These are phyloP conservation scores for Nasonia giraulti DNA, from an alignment of 1,140 invertebrate species.

Conservation along the genomic window DNA sequence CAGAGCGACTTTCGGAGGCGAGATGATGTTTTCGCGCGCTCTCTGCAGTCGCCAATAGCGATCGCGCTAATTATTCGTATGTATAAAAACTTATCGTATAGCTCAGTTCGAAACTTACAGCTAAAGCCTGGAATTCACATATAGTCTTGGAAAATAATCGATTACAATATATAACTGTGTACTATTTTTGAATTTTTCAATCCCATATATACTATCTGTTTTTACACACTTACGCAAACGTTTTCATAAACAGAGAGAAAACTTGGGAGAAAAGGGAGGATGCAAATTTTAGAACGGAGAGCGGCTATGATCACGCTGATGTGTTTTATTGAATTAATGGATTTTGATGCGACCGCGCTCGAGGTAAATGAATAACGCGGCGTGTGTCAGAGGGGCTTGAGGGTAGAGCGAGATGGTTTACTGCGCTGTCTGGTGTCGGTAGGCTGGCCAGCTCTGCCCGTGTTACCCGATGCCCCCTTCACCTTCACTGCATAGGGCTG, in stretches of 20 bases:
- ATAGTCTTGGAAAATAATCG: constrained; percentile 6
- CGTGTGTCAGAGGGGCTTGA: background rate
- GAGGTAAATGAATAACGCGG: background rate
- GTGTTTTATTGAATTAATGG: background rate
- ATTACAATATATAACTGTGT: background rate
- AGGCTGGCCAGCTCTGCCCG: constrained; percentile 58
- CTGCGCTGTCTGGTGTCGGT: constrained; percentile 42
- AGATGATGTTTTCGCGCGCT: constrained; percentile 10
- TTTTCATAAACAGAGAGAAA: too few relatives aligned
- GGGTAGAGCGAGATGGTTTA: constrained; percentile 42
- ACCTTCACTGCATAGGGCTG: constrained; percentile 65
- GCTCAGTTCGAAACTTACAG: background rate
- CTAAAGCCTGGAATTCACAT: background rate
- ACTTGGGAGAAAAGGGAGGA: too few relatives aligned
- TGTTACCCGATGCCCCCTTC: constrained; percentile 68
- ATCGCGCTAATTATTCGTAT: background rate
- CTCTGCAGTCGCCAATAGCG: too few relatives aligned
- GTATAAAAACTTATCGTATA: background rate
- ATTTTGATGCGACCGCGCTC: background rate
- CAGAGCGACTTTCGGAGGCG: constrained; percentile 13
- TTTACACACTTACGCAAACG: too few relatives aligned
- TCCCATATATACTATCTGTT: too few relatives aligned
- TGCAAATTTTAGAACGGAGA: too few relatives aligned
- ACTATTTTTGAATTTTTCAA: too few relatives aligned
- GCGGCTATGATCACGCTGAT: too few relatives aligned